These are phyloP conservation scores for Micromys minutus DNA, from an alignment of 2,113 vertebrate genomes.

Conservation along the genomic window DNA sequence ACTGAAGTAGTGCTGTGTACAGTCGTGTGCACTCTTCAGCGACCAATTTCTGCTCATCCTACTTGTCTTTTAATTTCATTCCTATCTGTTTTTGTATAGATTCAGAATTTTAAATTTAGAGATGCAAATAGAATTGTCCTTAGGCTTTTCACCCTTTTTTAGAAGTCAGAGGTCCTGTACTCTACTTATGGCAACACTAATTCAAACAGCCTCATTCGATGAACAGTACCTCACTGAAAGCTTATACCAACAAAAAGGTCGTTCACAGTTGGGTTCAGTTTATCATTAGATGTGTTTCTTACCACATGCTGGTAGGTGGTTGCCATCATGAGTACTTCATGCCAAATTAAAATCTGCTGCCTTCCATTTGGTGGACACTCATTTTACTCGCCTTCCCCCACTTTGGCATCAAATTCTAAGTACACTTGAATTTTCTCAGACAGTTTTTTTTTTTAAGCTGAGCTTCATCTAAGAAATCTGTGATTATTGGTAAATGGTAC, in stretches of 20 bases:
- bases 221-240: background rate
- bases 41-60: background rate
- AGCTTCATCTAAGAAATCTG: background rate
- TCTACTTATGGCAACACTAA: background rate
- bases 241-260: constrained; percentile 16
- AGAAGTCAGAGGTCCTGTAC: background rate
- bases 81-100: background rate
- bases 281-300: background rate
- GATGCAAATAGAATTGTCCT: background rate
- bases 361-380: background rate
- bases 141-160: background rate
- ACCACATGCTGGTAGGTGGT: background rate
- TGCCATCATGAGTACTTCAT: background rate
- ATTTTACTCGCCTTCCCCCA: background rate
- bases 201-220: background rate
- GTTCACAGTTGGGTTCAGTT: background rate
- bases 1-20: background rate
- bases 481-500: background rate
- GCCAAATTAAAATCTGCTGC: background rate
- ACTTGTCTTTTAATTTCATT: background rate
- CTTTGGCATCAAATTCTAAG: background rate
- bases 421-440: constrained; percentile 6
- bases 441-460: constrained; percentile 22
- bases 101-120: background rate
- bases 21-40: background rate